Evolutionary conservation across 2,113 vertebrate species (phyloP).

Genomic region (Smithornis capensis): DNA sequence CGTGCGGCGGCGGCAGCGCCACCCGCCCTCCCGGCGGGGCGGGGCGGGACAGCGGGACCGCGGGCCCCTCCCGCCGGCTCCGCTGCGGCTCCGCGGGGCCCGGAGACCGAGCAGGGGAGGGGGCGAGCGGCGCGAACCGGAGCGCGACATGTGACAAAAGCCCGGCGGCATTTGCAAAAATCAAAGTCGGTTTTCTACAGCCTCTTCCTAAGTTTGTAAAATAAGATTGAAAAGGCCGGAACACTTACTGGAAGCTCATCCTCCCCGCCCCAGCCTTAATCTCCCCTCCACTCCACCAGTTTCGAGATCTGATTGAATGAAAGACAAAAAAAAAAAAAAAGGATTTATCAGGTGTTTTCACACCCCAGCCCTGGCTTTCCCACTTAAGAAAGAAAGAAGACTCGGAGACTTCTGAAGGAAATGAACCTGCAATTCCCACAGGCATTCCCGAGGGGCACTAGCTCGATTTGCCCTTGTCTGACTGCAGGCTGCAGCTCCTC

Average conservation of each 20-base stretch:
- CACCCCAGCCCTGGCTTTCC: neutral
- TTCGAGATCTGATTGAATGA: neutral
- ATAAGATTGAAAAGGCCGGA: neutral
- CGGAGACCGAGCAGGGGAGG: fast-evolving
- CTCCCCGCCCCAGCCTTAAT: neutral
- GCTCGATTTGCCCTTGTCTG: fast-evolving
- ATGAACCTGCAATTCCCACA: neutral
- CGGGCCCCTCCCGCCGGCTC: neutral
- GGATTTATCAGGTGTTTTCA: neutral
- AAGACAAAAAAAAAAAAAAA: neutral
- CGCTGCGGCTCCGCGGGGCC: fast-evolving
- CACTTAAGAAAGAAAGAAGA: neutral
- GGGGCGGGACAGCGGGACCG: neutral
- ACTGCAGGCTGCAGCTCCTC: fast-evolving
- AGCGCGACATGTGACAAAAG: fast-evolving
- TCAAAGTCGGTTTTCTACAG: neutral
- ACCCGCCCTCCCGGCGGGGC: neutral
- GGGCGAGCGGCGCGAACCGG: neutral
- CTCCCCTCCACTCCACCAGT: fast-evolving
- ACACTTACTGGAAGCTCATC: neutral
- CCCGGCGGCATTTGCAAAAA: neutral
- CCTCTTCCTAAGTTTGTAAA: fast-evolving
- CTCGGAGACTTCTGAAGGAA: neutral
- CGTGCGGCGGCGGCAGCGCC: neutral
- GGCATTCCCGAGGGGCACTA: no score